These are phyloP conservation scores for Aulostomus chinensis DNA, from an alignment of 2,797 vertebrate species.

Conservation along the genomic window DNA sequence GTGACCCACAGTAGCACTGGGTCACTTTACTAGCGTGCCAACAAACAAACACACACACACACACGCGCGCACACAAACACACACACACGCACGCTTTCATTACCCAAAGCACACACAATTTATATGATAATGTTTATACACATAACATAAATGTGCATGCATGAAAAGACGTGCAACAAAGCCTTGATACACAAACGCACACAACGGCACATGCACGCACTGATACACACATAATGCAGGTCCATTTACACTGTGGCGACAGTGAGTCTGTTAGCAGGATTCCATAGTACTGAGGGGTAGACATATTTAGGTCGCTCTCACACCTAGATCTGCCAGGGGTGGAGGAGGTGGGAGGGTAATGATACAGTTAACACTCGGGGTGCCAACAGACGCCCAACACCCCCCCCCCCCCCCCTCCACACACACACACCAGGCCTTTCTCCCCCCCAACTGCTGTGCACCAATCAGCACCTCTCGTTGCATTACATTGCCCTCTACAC, in stretches of 20 bases:
- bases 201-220: neutral
- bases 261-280: slow-evolving; percentile 84
- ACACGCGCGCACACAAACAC: neutral
- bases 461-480: slow-evolving; percentile 65
- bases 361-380: slow-evolving; percentile 73
- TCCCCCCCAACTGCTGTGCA: slow-evolving; percentile 37
- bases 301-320: slow-evolving; percentile 80
- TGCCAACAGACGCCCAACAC: slow-evolving; percentile 58
- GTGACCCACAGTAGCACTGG: slow-evolving; percentile 75
- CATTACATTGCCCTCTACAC: slow-evolving; percentile 58
- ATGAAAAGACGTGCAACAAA: neutral
- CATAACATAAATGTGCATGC: neutral
- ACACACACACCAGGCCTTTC: too few relatives aligned
- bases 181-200: slow-evolving; percentile 1
- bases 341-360: slow-evolving; percentile 55
- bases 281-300: slow-evolving; percentile 77
- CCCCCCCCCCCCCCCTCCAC: slow-evolving; percentile 5
- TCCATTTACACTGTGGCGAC: slow-evolving; percentile 83
- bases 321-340: slow-evolving; percentile 71
- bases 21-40: slow-evolving; percentile 69
- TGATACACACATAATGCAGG: slow-evolving; percentile 30
- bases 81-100: neutral
- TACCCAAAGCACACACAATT: too few relatives aligned
- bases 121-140: neutral
- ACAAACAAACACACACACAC: slow-evolving; percentile 33